Conservation (phyloP, 2,113 vertebrate species). For the Otis tarda region DNA sequence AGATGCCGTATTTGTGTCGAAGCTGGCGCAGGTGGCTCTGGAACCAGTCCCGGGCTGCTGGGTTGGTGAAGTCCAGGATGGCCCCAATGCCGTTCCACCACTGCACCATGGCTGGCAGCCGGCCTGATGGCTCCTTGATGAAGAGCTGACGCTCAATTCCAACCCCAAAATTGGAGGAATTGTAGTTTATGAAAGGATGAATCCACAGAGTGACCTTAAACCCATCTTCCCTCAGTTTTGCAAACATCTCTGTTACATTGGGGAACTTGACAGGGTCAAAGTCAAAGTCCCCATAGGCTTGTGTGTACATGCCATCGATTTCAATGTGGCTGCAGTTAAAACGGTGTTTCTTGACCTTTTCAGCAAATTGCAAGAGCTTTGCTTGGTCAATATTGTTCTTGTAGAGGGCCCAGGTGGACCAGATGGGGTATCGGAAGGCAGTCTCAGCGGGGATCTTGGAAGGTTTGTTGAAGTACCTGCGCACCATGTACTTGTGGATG, state of each 20-base stretch:
- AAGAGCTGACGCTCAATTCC: constrained; percentile 85
- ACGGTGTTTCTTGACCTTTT: background rate
- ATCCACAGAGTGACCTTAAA: background rate
- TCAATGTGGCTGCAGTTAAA: background rate
- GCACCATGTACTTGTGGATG: constrained; percentile 94
- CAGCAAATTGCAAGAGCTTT: too few species aligned
- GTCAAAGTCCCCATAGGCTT: background rate
- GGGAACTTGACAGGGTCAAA: background rate
- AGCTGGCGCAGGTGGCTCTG: constrained; percentile 80
- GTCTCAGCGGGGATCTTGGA: constrained; percentile 84
- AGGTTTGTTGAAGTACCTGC: constrained; percentile 90
- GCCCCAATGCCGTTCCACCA: constrained; percentile 94
- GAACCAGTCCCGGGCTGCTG: constrained; percentile 87
- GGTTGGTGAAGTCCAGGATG: constrained; percentile 89
- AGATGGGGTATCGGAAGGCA: constrained; percentile 86
- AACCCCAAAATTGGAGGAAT: constrained; percentile 80
- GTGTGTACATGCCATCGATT: background rate
- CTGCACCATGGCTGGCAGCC: constrained; percentile 83
- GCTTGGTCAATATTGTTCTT: background rate
- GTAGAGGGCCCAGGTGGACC: constrained; percentile 83
- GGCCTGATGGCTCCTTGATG: constrained; percentile 82
- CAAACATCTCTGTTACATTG: background rate
- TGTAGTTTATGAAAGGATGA: background rate
- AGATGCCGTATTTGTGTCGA: constrained; percentile 79
- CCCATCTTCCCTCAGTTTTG: background rate